phyloP scores from a whole-genome alignment of 2,888 invertebrate genomes.

The Cryptocephalus moraei region DNA sequence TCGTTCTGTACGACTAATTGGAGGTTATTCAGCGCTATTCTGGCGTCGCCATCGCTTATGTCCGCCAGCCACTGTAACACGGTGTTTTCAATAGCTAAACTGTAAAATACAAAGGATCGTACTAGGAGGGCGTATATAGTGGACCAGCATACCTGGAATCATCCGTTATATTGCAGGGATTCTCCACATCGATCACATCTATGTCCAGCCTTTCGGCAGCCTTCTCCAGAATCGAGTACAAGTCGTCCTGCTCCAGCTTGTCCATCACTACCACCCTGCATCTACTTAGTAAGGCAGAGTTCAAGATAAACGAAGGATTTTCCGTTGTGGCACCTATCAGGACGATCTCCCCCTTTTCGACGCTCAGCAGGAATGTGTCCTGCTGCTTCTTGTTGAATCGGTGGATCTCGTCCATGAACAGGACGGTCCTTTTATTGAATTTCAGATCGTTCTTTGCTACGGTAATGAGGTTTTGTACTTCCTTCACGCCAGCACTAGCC shows the following conservation, averaged over 20 bases:
- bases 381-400: slow-evolving; percentile 78
- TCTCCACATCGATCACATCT: slow-evolving; percentile 26
- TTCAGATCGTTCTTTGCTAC: slow-evolving; percentile 62
- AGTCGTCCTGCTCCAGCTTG: slow-evolving; percentile 51
- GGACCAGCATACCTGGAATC: slow-evolving; percentile 12
- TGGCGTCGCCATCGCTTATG: slow-evolving; percentile 73
- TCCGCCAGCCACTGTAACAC: slow-evolving; percentile 63
- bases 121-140: slow-evolving; percentile 3
- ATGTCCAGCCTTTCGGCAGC: slow-evolving; percentile 41
- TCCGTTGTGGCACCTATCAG: slow-evolving; percentile 79
- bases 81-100: slow-evolving; percentile 41
- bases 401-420: slow-evolving; percentile 84
- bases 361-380: slow-evolving; percentile 69
- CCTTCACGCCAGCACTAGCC: slow-evolving; percentile 63
- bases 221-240: slow-evolving; percentile 50
- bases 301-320: slow-evolving; percentile 78
- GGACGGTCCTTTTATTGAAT: slow-evolving; percentile 57
- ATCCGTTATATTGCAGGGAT: slow-evolving; percentile 12
- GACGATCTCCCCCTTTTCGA: slow-evolving; percentile 69
- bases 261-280: slow-evolving; percentile 67
- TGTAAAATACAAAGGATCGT: slow-evolving; percentile 4
- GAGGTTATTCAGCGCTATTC: slow-evolving; percentile 65
- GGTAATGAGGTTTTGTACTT: slow-evolving; percentile 64
- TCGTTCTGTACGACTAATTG: slow-evolving; percentile 56
- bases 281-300: slow-evolving; percentile 67